phyloP scores from a whole-genome alignment of 2,113 vertebrate species.

The Oreochromis spilurus region DNA sequence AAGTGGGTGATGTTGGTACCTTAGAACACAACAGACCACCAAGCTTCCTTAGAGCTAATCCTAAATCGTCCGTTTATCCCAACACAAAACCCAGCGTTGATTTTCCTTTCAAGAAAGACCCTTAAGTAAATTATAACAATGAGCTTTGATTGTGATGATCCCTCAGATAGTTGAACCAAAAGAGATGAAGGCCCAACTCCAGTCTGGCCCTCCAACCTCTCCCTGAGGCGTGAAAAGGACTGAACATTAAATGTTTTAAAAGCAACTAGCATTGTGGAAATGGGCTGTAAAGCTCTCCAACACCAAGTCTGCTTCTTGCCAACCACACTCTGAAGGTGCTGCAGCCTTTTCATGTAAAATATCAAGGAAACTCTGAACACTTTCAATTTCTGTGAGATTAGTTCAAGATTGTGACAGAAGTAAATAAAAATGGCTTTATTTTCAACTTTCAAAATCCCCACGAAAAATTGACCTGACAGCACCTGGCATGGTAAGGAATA shows the following conservation, averaged over 20 bases:
- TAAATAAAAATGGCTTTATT: accelerated
- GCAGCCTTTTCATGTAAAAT: not conserved
- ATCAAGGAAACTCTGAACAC: not conserved
- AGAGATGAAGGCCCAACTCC: not conserved
- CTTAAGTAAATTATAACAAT: not conserved
- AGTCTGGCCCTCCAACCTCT: not conserved
- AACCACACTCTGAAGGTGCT: not conserved
- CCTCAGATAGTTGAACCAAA: not conserved
- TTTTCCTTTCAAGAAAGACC: not conserved
- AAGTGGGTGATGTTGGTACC: not conserved
- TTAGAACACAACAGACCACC: not conserved
- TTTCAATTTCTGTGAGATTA: not conserved
- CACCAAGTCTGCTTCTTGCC: not conserved
- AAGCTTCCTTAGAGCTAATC: not conserved
- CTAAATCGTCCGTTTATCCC: not conserved
- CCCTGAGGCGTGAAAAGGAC: not conserved
- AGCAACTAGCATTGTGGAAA: accelerated
- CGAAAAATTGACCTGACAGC: accelerated
- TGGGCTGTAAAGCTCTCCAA: accelerated
- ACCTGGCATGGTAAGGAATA: not conserved
- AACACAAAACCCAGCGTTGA: not conserved
- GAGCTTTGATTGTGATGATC: not conserved
- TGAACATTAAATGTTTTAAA: not conserved
- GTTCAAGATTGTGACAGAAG: not conserved
- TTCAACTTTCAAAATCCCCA: not conserved